Percentiles rank a stretch among this genome's conserved stretches.
These are phyloP conservation scores for Chironex yamaguchii DNA, from an alignment of 30 jellyfish, hydroid and myxozoan genomes.

Conservation along the genomic window DNA sequence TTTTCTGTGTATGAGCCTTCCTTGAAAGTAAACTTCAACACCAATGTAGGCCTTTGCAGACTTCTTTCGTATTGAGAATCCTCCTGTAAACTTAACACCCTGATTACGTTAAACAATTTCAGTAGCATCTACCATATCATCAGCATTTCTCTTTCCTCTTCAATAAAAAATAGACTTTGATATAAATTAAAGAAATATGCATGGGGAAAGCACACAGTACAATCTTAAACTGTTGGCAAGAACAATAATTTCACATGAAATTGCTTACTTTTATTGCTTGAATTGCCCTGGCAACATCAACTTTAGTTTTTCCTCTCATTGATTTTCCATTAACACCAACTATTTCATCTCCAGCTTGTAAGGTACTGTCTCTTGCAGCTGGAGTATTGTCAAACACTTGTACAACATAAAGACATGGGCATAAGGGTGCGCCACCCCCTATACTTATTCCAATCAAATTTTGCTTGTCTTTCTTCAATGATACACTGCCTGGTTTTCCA, in stretches of 20 bases:
- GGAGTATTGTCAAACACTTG: slow-evolving; percentile 97
- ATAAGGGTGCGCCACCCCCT: slow-evolving; percentile 99
- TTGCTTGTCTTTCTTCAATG: slow-evolving; percentile 87
- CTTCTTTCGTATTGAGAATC: no score
- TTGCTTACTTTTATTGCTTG: slow-evolving; percentile 85
- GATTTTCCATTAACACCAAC: slow-evolving; percentile 96
- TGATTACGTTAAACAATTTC: no score
- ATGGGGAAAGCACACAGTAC: not conserved
- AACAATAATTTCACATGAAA: not conserved
- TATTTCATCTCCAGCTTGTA: slow-evolving; percentile 99
- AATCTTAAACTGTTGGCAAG: not conserved
- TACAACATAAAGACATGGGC: slow-evolving; percentile 97
- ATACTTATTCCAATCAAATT: slow-evolving; percentile 95
- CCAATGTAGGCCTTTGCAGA: no score
- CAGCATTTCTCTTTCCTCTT: not conserved
- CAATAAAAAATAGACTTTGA: not conserved
- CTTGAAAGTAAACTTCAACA: no score
- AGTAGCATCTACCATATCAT: no score
- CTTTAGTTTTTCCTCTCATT: slow-evolving; percentile 95
- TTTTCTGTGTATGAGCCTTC: no score
- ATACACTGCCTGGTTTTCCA: slow-evolving; percentile 95
- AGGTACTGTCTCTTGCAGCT: slow-evolving; percentile 95
- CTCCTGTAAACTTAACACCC: no score
- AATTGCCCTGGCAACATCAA: slow-evolving; percentile 96
- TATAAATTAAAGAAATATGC: not conserved